Evolutionary conservation across 2,113 vertebrate species (phyloP), one percentile per base, ranked within the genome.

Genomic region (Scartelaos histophorus): DNA sequence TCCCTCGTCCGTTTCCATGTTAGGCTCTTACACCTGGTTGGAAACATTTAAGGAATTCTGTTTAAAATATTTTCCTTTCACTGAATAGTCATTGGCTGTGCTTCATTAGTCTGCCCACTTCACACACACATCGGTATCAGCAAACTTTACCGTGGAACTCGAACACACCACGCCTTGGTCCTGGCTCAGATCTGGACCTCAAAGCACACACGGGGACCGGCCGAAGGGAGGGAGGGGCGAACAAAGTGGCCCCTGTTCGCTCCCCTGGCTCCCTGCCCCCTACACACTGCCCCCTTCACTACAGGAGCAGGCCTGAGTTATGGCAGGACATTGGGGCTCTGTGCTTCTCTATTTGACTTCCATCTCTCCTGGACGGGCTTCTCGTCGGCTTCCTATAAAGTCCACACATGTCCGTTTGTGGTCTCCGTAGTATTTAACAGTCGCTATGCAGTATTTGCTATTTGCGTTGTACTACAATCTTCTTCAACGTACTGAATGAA

Each of bases 221-320:
- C 73, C 56, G 19, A 66, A 56, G 56, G 65, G 54, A 15, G 68
- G 34, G 67, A 69, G 76, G 13, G 17, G 56, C 45, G 22, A 77
- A 90, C 88, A 92, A 80, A 91, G 83, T 61, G 49, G 13, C 72
- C 45, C 82, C 87, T 91, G 91, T 91, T 90, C 61, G 49, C 69
- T 57, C 61, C 66, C 11, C 82, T 10, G 73, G 61, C 74, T 69
- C 53, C 4, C 46, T 70, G 67, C 62, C 43, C 60, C 66, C 56
- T 71, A 88, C 81, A 90, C 81, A 90, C 77, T 88, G 81, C 65
- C 80, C 73, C 81, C 78, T 88, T 90, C 69, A 85, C 73, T 66
- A 24, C 43, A 53, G 45, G 65, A 67, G 12, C 6, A 69, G 54
- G 66, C 71, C 62, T 17, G 78, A 46, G 68, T 53, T 56, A 65